phyloP scores from a whole-genome alignment of 2,113 vertebrate genomes.

The Lichenostomus cassidix region DNA sequence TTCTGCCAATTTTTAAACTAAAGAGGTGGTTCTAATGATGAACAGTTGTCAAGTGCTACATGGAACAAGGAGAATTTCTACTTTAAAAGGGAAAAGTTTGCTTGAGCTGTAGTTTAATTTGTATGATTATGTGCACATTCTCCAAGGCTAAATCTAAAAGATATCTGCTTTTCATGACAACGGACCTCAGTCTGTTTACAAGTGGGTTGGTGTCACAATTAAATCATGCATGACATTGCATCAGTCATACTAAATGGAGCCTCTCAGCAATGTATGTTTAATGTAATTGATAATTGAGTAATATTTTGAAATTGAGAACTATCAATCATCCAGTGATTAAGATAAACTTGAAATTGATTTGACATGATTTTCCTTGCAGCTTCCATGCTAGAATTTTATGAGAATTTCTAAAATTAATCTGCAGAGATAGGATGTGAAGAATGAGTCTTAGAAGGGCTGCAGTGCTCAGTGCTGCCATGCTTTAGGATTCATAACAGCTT shows the following conservation, averaged over 20 bases:
- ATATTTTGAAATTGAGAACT: not conserved
- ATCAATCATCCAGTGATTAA: not conserved
- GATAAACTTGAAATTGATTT: not conserved
- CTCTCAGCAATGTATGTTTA: not conserved
- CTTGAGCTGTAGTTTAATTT: not conserved
- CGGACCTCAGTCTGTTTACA: not conserved
- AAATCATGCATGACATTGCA: not conserved
- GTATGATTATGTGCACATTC: not conserved
- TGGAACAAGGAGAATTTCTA: not conserved
- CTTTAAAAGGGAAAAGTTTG: not conserved
- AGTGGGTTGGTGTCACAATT: not conserved
- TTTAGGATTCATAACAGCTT: not conserved
- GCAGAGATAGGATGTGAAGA: not conserved
- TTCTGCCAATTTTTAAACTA: not conserved
- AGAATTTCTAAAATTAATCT: not conserved
- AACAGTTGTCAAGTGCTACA: not conserved
- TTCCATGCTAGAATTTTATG: not conserved
- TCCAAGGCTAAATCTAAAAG: not conserved
- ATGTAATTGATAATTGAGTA: not conserved
- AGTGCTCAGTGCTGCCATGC: not conserved
- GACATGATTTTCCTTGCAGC: not conserved
- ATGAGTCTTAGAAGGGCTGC: not conserved
- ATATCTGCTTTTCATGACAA: not conserved
- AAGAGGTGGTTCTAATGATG: not conserved
- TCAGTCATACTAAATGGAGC: not conserved